Percentiles rank a stretch among this genome's conserved stretches.
Conservation (phyloP, 2,888 invertebrate species). For the Yponomeuta evonymella region DNA sequence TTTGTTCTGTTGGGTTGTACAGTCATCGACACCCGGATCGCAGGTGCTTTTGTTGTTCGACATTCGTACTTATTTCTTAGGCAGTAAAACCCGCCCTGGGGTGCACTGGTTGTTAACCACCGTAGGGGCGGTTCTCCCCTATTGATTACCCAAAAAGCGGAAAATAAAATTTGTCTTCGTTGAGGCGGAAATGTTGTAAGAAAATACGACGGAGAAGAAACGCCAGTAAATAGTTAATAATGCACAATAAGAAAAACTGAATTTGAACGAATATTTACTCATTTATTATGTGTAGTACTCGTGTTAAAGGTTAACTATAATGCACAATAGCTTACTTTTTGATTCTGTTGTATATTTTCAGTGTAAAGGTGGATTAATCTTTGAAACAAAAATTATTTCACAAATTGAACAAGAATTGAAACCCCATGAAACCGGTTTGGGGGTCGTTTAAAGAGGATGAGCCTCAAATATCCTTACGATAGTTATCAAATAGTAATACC, state of each 20-base stretch:
- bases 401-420: too few relatives aligned
- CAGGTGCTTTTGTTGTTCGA: not conserved
- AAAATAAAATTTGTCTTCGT: constrained; percentile 69
- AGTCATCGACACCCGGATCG: not conserved
- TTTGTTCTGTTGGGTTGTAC: constrained; percentile 39
- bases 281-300: too few relatives aligned
- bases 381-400: too few relatives aligned
- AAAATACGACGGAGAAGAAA: not conserved
- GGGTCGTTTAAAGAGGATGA: too few relatives aligned
- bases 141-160: constrained; percentile 76
- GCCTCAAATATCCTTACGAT: too few relatives aligned
- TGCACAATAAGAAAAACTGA: not conserved
- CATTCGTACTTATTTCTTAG: not conserved
- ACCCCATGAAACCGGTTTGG: too few relatives aligned
- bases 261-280: too few relatives aligned
- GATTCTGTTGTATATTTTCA: not conserved
- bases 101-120: not conserved
- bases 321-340: not conserved
- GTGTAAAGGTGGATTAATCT: not conserved
- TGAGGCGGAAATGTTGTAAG: constrained; percentile 27
- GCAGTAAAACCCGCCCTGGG: not conserved
- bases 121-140: constrained; percentile 52
- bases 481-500: too few relatives aligned
- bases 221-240: not conserved
- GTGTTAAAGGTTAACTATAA: not conserved